These are phyloP conservation scores for Drosophila athabasca DNA, from an alignment of 1,140 invertebrate genomes.

Conservation along the genomic window DNA sequence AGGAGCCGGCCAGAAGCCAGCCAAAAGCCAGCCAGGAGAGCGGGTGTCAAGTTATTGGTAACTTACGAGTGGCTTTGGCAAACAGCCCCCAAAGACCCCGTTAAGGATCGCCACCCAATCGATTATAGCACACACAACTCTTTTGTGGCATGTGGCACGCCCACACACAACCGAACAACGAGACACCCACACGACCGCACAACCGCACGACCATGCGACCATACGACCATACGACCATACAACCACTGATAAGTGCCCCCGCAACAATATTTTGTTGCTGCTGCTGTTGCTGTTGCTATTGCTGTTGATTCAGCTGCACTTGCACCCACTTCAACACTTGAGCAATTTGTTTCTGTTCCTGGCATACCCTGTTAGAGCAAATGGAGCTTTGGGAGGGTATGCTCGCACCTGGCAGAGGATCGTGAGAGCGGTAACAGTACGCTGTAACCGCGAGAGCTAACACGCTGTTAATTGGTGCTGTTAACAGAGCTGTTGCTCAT, in stretches of 20 bases:
- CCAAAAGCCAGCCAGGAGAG: background rate
- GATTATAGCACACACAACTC: constrained; percentile 51
- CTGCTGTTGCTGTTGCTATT: constrained; percentile 68
- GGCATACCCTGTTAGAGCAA: constrained; percentile 24
- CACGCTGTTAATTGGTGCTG: too few relatives aligned
- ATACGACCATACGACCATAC: constrained; percentile 7
- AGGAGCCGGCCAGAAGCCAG: background rate
- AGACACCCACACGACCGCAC: constrained; percentile 24
- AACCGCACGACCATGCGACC: background rate
- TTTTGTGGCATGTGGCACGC: constrained; percentile 30
- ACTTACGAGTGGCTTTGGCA: constrained; percentile 41
- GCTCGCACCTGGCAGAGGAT: background rate
- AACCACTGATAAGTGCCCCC: constrained; percentile 55
- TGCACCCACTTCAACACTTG: constrained; percentile 60
- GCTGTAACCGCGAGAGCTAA: too few relatives aligned
- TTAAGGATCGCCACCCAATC: constrained; percentile 49
- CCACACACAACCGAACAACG: background rate
- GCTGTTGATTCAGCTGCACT: constrained; percentile 71
- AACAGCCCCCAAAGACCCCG: constrained; percentile 12
- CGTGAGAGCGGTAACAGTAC: too few relatives aligned
- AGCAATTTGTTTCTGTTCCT: constrained; percentile 67
- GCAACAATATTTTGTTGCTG: constrained; percentile 66
- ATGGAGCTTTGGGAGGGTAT: background rate
- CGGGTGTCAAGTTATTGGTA: constrained; percentile 72
- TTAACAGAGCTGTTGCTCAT: too few relatives aligned